A percentile compares a stretch with the other conserved stretches of the same genome.
These are phyloP conservation scores for Chromoteleia sp. DNA, from an alignment of 2,888 invertebrate genomes.

Conservation along the genomic window DNA sequence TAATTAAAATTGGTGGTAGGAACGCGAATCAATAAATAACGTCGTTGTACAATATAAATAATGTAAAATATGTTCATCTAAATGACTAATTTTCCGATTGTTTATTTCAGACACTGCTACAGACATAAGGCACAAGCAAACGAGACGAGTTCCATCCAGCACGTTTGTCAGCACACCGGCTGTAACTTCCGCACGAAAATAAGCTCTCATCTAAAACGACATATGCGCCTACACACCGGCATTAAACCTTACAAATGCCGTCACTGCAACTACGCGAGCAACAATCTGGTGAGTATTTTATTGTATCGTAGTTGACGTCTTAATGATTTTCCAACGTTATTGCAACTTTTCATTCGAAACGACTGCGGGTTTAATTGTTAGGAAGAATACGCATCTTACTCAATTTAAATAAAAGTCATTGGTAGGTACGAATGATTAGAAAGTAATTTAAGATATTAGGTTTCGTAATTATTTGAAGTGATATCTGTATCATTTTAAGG, in stretches of 20 bases:
- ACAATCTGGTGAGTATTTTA: slow-evolving; percentile 88
- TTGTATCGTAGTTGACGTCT: slow-evolving; percentile 45
- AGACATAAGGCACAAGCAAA: slow-evolving; percentile 73
- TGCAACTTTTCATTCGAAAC: slow-evolving; percentile 23
- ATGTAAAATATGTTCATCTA: background rate
- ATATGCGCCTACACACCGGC: slow-evolving; percentile 92
- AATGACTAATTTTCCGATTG: slow-evolving; percentile 35
- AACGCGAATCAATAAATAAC: no score
- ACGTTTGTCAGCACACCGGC: slow-evolving; percentile 80
- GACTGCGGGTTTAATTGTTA: slow-evolving; percentile 23
- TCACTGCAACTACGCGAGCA: slow-evolving; percentile 92
- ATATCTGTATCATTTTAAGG: no score
- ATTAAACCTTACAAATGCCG: slow-evolving; percentile 94
- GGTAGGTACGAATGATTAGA: background rate
- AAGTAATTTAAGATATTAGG: no score
- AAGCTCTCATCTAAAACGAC: slow-evolving; percentile 90
- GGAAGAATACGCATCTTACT: background rate
- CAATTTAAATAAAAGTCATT: slow-evolving; percentile 13
- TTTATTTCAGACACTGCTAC: slow-evolving; percentile 77
- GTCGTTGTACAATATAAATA: no score
- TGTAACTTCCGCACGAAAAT: slow-evolving; percentile 90
- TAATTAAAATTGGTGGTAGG: no score
- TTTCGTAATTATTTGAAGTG: no score
- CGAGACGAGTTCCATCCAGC: slow-evolving; percentile 53
- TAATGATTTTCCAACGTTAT: slow-evolving; percentile 61